Conservation (phyloP, 1,140 invertebrate species). For the Drosophila virilis region DNA sequence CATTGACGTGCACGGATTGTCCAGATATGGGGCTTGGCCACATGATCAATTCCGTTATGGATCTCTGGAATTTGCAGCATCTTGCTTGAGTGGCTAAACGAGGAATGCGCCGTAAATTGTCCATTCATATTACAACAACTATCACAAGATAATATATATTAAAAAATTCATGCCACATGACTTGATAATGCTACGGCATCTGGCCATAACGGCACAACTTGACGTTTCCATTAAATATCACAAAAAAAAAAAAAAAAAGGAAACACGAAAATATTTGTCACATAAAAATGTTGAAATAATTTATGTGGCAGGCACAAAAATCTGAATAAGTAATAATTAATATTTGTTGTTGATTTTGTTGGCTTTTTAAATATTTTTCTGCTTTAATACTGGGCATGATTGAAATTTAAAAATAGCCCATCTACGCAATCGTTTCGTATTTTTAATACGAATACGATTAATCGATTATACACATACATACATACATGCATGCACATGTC, state of each 20-base stretch:
- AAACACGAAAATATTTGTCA: slow-evolving; percentile 69
- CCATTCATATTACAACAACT: slow-evolving; percentile 28
- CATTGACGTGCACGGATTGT: slow-evolving; percentile 62
- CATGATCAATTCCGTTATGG: slow-evolving; percentile 59
- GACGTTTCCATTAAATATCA: not conserved
- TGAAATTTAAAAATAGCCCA: slow-evolving; percentile 65
- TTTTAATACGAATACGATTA: slow-evolving; percentile 64
- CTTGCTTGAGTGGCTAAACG: slow-evolving; percentile 56
- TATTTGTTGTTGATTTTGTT: slow-evolving; percentile 30
- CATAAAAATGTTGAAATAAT: slow-evolving; percentile 65
- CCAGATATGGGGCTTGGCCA: slow-evolving; percentile 25
- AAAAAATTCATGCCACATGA: slow-evolving; percentile 31
- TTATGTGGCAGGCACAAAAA: slow-evolving; percentile 55
- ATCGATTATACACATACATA: slow-evolving; percentile 31
- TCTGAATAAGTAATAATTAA: slow-evolving; percentile 78
- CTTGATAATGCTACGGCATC: slow-evolving; percentile 24
- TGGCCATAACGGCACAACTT: slow-evolving; percentile 15
- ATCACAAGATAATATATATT: slow-evolving; percentile 13
- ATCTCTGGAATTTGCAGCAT: slow-evolving; percentile 60
- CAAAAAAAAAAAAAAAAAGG: slow-evolving; percentile 3
- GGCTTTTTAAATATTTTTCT: too few relatives aligned
- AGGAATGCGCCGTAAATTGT: slow-evolving; percentile 13
- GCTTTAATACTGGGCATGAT: slow-evolving; percentile 47
- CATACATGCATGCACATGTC: not conserved
- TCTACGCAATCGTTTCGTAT: slow-evolving; percentile 76